phyloP scores from a whole-genome alignment of 2,113 vertebrate genomes.

The Hepsetus odoe region DNA sequence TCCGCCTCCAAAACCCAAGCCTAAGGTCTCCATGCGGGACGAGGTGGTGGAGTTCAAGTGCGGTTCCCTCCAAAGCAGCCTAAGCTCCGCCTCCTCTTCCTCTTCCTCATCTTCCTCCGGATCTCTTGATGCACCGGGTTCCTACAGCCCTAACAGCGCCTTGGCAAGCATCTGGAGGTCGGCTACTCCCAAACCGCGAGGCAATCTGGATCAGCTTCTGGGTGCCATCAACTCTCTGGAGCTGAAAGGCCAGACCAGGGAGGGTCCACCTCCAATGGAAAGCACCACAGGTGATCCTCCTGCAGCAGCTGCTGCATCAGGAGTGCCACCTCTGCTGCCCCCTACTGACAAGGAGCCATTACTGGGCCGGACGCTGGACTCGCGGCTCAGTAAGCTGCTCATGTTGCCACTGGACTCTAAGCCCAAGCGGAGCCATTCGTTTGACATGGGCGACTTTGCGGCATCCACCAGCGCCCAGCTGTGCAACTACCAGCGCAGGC shows the following conservation, averaged over 20 bases:
- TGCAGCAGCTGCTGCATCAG: constrained; percentile 18
- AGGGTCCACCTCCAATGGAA: constrained; percentile 73
- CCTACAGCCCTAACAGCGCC: constrained; percentile 82
- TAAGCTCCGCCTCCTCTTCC: constrained; percentile 86
- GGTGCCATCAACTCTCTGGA: constrained; percentile 94
- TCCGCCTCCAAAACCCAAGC: constrained; percentile 76
- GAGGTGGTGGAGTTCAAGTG: constrained; percentile 90
- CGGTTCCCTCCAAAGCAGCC: constrained; percentile 84
- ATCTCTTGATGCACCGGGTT: constrained; percentile 77
- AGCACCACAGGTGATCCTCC: constrained; percentile 47
- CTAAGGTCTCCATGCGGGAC: constrained; percentile 85
- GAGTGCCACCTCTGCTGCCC: constrained; percentile 70
- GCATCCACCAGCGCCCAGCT: constrained; percentile 67
- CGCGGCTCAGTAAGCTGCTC: constrained; percentile 84
- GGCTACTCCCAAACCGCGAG: constrained; percentile 78
- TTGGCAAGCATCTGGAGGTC: constrained; percentile 86
- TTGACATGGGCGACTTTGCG: constrained; percentile 92
- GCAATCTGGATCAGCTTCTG: constrained; percentile 90
- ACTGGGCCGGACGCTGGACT: constrained; percentile 84
- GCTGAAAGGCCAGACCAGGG: constrained; percentile 83
- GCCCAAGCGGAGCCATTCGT: constrained; percentile 95
- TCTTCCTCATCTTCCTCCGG: constrained; percentile 76
- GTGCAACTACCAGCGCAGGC: constrained; percentile 85
- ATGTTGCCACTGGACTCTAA: constrained; percentile 88
- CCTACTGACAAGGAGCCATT: constrained; percentile 93